A percentile compares a stretch with the other conserved stretches of the same genome.
Evolutionary conservation across 2,888 invertebrate genomes (phyloP).

Genomic region (Nipponacmea schrenckii): DNA sequence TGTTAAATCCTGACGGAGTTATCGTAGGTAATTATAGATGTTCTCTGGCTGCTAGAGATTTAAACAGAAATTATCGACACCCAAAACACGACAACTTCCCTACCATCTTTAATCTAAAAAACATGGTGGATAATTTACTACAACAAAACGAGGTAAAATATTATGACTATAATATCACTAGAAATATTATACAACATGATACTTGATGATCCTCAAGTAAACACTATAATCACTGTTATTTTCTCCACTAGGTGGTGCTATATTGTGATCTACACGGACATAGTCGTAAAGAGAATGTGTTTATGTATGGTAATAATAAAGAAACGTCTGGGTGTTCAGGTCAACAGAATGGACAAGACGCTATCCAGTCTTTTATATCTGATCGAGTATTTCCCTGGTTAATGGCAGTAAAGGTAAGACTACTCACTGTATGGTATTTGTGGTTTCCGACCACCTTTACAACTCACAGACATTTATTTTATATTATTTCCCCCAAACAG

Average conservation of each 20-base stretch:
- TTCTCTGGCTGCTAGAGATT: conserved; percentile 62
- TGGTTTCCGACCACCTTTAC: not conserved
- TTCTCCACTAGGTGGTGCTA: conserved; percentile 52
- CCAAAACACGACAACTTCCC: conserved; percentile 64
- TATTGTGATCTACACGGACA: conserved; percentile 68
- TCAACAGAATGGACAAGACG: conserved; percentile 36
- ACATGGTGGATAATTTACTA: conserved; percentile 57
- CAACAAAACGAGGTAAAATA: conserved; percentile 51
- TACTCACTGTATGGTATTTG: not conserved
- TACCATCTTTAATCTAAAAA: conserved; percentile 63
- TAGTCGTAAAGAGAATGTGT: conserved; percentile 66
- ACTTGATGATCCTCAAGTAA: too few relatives aligned
- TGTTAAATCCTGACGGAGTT: conserved; percentile 68
- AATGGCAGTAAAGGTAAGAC: conserved; percentile 61
- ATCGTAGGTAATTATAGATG: conserved; percentile 68
- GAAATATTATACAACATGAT: too few relatives aligned
- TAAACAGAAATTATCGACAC: conserved; percentile 66
- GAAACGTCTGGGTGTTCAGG: conserved; percentile 42
- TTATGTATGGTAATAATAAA: conserved; percentile 68
- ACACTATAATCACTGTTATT: not conserved
- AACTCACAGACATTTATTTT: too few relatives aligned
- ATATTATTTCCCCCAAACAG: too few relatives aligned
- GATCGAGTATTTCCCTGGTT: conserved; percentile 66
- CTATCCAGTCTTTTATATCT: conserved; percentile 57
- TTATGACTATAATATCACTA: too few relatives aligned